Conservation (phyloP, 2,113 vertebrate genomes). For the Ariopsis seemanni region DNA sequence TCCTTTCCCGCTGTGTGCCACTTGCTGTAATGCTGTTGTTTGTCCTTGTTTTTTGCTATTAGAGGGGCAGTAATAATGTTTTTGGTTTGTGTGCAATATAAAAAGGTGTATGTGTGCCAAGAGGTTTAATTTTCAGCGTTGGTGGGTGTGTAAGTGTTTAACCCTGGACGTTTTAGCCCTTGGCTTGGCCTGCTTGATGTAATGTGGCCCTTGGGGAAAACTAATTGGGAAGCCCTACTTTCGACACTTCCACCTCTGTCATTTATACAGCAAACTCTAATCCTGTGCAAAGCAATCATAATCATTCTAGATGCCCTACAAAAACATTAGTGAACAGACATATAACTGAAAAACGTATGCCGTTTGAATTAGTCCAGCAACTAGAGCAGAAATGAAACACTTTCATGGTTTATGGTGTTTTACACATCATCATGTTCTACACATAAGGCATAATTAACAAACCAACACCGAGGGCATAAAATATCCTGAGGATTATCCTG, state of each 20-base stretch:
- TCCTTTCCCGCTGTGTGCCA: too few species aligned
- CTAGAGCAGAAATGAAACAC: not conserved
- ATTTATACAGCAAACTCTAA: not conserved
- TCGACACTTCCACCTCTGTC: not conserved
- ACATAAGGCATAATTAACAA: not conserved
- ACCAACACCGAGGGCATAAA: not conserved
- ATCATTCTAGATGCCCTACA: not conserved
- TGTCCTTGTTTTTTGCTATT: too few species aligned
- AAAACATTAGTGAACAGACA: not conserved
- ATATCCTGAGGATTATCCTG: not conserved
- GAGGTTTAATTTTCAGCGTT: too few species aligned
- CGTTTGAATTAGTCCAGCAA: not conserved
- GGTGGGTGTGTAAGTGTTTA: too few species aligned
- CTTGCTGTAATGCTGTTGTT: too few species aligned
- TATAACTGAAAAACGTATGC: not conserved
- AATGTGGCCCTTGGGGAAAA: too few species aligned
- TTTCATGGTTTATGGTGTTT: not conserved
- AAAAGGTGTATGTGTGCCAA: too few species aligned
- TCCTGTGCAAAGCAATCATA: not conserved
- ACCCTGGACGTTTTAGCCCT: too few species aligned
- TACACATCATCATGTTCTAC: not conserved
- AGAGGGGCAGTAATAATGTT: too few species aligned
- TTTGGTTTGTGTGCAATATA: too few species aligned
- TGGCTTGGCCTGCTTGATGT: too few species aligned
- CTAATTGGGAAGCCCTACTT: too few species aligned